Evolutionary conservation across 1,140 invertebrate genomes (phyloP).

Genomic region (Coptotermes formosanus): DNA sequence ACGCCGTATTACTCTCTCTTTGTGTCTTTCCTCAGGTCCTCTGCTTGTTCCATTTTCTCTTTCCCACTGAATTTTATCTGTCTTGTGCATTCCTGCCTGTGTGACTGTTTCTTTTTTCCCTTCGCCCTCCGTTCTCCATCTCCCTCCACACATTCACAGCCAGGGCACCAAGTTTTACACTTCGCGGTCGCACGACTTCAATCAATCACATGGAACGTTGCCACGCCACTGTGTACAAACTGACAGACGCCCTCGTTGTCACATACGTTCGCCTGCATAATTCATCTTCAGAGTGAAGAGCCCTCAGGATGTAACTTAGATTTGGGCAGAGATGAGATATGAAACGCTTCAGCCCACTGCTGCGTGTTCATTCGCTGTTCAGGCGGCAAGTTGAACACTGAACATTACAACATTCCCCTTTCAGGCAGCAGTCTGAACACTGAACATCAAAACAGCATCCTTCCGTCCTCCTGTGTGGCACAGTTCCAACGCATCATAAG

Average conservation of each 20-base stretch:
- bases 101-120: neutral
- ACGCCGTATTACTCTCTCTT: neutral
- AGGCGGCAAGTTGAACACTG: neutral
- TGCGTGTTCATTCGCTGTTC: neutral
- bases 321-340: neutral
- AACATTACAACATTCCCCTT: no score
- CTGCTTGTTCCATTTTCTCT: no score
- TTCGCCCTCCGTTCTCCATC: neutral
- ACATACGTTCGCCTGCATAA: constrained; percentile 2
- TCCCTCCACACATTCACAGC: neutral
- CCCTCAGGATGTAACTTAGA: neutral
- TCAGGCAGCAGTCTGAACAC: neutral
- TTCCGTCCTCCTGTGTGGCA: no score
- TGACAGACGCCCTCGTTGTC: neutral
- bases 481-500: no score
- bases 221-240: neutral
- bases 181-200: neutral
- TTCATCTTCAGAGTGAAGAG: neutral
- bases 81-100: no score
- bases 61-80: no score
- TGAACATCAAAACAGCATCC: no score
- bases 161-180: neutral
- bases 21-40: neutral
- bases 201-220: neutral
- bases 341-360: neutral